A percentile compares a stretch with the other conserved stretches of the same genome.
Conservation (phyloP, 37 sponge, comb jelly and placozoan genomes). For the Amphimedon queenslandica region DNA sequence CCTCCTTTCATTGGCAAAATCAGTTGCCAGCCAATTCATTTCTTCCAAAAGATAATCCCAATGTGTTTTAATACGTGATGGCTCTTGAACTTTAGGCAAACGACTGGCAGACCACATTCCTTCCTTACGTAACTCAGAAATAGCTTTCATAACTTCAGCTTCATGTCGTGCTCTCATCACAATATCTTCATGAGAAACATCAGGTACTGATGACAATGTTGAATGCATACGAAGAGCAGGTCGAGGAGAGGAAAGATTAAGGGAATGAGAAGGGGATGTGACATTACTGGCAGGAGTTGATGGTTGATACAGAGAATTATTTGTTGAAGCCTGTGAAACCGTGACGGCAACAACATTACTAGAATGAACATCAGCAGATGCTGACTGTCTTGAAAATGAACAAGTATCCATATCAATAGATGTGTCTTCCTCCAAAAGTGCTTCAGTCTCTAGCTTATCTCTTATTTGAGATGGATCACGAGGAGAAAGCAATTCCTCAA, state of each 20-base stretch:
- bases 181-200: slow-evolving; percentile 85
- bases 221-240: slow-evolving; percentile 18
- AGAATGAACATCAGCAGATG: neutral
- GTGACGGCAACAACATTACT: neutral
- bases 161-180: slow-evolving; percentile 90
- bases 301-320: neutral
- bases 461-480: slow-evolving; percentile 1
- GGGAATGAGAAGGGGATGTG: slow-evolving; percentile 34
- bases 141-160: slow-evolving; percentile 80
- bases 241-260: slow-evolving; percentile 21
- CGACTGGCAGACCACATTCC: slow-evolving; percentile 94
- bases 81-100: slow-evolving; percentile 91
- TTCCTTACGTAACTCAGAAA: slow-evolving; percentile 82
- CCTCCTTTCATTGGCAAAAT: slow-evolving; percentile 89
- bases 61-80: slow-evolving; percentile 65
- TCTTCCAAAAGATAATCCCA: slow-evolving; percentile 98
- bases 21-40: slow-evolving; percentile 96
- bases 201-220: slow-evolving; percentile 54
- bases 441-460: slow-evolving; percentile 5
- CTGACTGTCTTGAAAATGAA: neutral
- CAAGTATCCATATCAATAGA: neutral
- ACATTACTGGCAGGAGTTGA: slow-evolving; percentile 10
- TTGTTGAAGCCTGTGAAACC: neutral
- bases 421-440: neutral
- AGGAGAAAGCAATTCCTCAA: slow-evolving; percentile 19